Evolutionary conservation across 2,888 invertebrate genomes (phyloP), one percentile per base, ranked within the genome.

Genomic region (Brenthis ino): DNA sequence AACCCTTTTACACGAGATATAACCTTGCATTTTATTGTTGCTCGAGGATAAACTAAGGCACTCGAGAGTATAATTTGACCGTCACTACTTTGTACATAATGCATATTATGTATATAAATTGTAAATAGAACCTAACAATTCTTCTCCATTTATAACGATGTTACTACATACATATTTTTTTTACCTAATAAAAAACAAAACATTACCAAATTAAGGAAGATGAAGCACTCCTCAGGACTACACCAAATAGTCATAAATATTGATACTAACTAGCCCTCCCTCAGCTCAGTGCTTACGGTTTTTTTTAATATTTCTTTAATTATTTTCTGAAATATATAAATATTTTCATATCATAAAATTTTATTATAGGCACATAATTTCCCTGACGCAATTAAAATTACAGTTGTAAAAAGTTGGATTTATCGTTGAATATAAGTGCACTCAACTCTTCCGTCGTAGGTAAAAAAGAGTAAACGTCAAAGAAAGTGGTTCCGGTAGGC

Each of bases 401-500:
- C 65, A 66, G 57, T 60, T 72, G 66, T 68, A 67, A 68, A 73
- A 64, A 58, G 48, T 58, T 47, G 70, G 72, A 73, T 72, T 73
- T 72, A 76, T 71, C 66, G 71, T 56, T 65, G 72, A 68, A 67
- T 63, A 68, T 68, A 68, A 70, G 69, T 70, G 70, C 73, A 71
- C 72, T 74, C 71, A 63, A 68, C 67, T 73, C 69, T 75, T 76
- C 76, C 75, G 75, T 69, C 65, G 72, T 57, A 63, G 64, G 67
- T 65, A 72, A 67, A 72, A 75, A 77, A 77, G 73, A 72, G 71
- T 72, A 75, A 60, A 73, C 72, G 72, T 74, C 65, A 74, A 76
- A 71, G 77, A 77, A 77, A 77, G 74, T 75, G 68, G 75, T 74
- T 77, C 75, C 76, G 76, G 73, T 72, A 72, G 70, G 67, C 65